Conservation (phyloP, 2,888 invertebrate genomes). For the Phyto melanocephala region DNA sequence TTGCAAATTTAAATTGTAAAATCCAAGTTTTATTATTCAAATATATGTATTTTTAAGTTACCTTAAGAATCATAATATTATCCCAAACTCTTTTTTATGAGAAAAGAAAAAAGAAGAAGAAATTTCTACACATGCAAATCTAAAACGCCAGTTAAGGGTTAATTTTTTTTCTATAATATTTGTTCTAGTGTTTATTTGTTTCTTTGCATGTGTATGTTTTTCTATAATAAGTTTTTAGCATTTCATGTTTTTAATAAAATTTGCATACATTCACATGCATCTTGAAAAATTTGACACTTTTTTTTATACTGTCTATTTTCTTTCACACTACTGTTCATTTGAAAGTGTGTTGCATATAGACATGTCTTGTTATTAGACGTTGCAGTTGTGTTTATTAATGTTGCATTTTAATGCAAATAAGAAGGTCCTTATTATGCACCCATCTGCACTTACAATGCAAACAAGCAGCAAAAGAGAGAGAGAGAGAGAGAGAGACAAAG, state of each 20-base stretch:
- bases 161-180: not conserved
- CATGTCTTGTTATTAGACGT: not conserved
- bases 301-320: slow-evolving; percentile 22
- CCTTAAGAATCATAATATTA: too few species aligned
- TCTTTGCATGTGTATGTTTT: not conserved
- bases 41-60: too few species aligned
- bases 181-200: not conserved
- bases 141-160: not conserved
- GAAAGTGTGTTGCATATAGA: not conserved
- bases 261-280: slow-evolving; percentile 31
- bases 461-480: not conserved
- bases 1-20: too few species aligned
- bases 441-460: not conserved
- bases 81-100: too few species aligned
- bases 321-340: not conserved
- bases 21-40: too few species aligned
- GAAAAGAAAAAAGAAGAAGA: too few species aligned
- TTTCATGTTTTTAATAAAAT: slow-evolving; percentile 35
- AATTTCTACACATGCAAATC: not conserved
- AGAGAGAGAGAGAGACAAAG: not conserved
- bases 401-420: slow-evolving; percentile 28
- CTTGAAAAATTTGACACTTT: slow-evolving; percentile 21
- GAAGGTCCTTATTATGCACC: slow-evolving; percentile 37
- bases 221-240: not conserved
- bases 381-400: slow-evolving; percentile 15